A percentile compares a stretch with the other conserved stretches of the same genome.
Conservation (phyloP, 2,113 vertebrate species). For the Eidolon helvum region DNA sequence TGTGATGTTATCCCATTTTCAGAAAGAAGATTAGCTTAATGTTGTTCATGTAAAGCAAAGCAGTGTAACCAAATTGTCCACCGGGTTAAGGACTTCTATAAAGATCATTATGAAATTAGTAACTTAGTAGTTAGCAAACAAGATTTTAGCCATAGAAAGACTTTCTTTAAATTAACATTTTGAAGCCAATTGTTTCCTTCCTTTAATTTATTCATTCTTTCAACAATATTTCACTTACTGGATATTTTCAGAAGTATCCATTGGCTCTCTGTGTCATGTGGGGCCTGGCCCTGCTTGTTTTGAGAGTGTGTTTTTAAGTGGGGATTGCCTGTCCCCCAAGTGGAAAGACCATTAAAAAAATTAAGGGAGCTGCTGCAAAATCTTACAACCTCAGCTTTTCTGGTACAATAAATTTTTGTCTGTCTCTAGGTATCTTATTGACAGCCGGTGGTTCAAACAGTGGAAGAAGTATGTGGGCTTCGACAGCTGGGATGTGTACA, state of each 20-base stretch:
- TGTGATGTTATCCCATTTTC: background rate
- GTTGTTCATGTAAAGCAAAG: background rate
- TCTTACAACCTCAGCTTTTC: background rate
- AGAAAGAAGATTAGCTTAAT: constrained; percentile 15
- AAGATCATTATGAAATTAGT: constrained; percentile 17
- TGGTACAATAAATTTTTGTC: background rate
- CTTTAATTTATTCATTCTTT: background rate
- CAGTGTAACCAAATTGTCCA: background rate
- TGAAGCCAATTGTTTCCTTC: background rate
- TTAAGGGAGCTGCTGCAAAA: background rate
- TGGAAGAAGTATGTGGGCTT: constrained; percentile 99
- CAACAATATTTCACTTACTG: background rate
- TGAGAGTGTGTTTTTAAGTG: background rate
- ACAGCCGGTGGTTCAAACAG: constrained; percentile 97
- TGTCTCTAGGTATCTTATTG: constrained; percentile 89
- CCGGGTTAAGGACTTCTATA: background rate
- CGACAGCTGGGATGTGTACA: constrained; percentile 96
- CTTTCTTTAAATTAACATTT: constrained; percentile 18
- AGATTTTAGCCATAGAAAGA: background rate
- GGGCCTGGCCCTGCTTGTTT: background rate
- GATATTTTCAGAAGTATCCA: background rate
- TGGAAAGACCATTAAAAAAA: background rate
- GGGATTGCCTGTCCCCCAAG: background rate
- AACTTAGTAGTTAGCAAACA: background rate
- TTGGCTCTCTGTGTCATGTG: background rate